These are phyloP conservation scores for Ceratina australensis DNA, from an alignment of 1,140 invertebrate species.

Conservation along the genomic window DNA sequence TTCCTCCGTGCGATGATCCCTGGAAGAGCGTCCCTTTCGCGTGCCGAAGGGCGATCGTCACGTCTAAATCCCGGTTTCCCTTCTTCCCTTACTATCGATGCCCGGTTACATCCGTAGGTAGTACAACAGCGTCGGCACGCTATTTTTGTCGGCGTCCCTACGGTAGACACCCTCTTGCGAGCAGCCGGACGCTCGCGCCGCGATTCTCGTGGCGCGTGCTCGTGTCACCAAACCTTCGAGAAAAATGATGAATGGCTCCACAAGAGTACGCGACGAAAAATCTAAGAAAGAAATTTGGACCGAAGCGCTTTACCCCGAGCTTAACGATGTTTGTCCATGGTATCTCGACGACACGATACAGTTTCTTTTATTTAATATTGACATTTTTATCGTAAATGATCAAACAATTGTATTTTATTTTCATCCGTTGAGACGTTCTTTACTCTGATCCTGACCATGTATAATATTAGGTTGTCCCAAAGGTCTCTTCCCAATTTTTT, in stretches of 20 bases:
- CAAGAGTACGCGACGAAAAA: conserved; percentile 29
- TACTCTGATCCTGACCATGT: too few species aligned
- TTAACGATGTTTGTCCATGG: too few species aligned
- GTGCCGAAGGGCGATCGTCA: conserved; percentile 36
- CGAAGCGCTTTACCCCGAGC: neutral
- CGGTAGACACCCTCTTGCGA: conserved; percentile 55
- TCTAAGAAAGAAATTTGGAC: neutral
- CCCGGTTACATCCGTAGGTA: conserved; percentile 52
- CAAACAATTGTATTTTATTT: too few species aligned
- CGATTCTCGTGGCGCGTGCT: conserved; percentile 5
- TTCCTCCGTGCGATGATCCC: conserved; percentile 57
- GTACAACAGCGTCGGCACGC: conserved; percentile 37
- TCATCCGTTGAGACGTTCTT: too few species aligned
- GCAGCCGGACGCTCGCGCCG: conserved; percentile 45
- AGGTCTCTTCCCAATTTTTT: too few species aligned
- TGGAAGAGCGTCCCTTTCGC: conserved; percentile 31
- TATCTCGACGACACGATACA: too few species aligned
- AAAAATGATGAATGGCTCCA: conserved; percentile 35
- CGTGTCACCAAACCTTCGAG: neutral
- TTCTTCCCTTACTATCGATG: conserved; percentile 28
- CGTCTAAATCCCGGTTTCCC: conserved; percentile 49
- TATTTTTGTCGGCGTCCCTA: conserved; percentile 62
- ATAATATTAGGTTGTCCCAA: too few species aligned
- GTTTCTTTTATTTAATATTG: too few species aligned
- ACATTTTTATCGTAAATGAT: too few species aligned